Evolutionary conservation across 2,113 vertebrate species (phyloP).

Genomic region (Lethenteron camtschaticum): DNA sequence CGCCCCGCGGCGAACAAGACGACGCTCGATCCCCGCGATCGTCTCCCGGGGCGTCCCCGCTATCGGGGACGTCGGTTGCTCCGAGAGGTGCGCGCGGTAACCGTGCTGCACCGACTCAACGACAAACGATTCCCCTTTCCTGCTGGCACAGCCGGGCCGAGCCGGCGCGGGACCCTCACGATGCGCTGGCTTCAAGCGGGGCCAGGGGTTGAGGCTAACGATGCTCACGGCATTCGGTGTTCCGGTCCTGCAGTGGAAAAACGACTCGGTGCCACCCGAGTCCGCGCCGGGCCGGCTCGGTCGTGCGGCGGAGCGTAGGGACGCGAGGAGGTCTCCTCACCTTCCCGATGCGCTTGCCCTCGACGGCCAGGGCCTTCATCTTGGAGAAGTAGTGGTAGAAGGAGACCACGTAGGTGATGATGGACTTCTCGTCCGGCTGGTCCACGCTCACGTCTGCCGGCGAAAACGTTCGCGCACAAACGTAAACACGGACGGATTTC

Average conservation of each 20-base stretch:
- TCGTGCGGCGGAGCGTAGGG: too few relatives aligned
- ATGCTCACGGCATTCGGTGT: too few relatives aligned
- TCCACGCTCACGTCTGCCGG: conserved; percentile 65
- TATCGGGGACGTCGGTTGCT: not conserved
- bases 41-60: rapidly evolving
- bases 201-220: too few relatives aligned
- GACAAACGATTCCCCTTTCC: not conserved
- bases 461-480: too few relatives aligned
- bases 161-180: not conserved
- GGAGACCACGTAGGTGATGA: conserved; percentile 83
- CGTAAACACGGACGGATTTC: too few relatives aligned
- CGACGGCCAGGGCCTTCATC: conserved; percentile 89
- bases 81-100: not conserved
- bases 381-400: conserved; percentile 98
- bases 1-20: too few relatives aligned
- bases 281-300: too few relatives aligned
- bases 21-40: not conserved
- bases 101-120: not conserved
- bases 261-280: too few relatives aligned
- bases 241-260: too few relatives aligned
- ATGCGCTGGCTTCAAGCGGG: too few relatives aligned
- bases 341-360: conserved; percentile 86
- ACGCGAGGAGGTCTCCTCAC: conserved; percentile 18
- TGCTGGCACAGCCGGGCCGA: not conserved
- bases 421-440: conserved; percentile 81